Evolutionary conservation across 2,113 vertebrate species (phyloP), one percentile per base, ranked within the genome.

Genomic region (Aptenodytes forsteri): DNA sequence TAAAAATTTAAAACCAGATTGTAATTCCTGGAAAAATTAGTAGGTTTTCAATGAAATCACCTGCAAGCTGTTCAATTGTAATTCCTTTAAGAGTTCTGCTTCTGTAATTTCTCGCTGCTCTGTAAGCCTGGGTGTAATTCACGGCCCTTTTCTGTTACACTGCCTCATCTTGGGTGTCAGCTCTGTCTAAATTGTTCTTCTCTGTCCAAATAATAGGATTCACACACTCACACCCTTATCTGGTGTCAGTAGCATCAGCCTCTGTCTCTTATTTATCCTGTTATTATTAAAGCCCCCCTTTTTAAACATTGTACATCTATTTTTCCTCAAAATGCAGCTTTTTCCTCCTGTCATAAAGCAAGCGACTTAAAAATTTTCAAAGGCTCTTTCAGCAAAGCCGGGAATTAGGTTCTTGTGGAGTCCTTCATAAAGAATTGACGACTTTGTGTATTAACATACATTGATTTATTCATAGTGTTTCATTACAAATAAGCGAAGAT

Each of bases 401-500:
- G 89, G 97, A 98, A 98, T 98, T 98, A 96, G 94, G 97, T 98
- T 98, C 85, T 98, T 79, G 83, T 77, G 83, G 95, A 97, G 91
- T 76, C 90, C 96, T 98, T 98, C 97, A 98, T 98, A 97, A 98
- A 98, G 98, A 97, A 98, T 98, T 93, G 97, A 98, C 98, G 97
- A 72, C 94, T 94, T 87, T 62, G 55, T 98, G 96, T 98, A 98
- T 99, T 98, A 99, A 98, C 98, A 98, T 98, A 98, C 98, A 98
- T 98, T 98, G 98, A 99, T 98, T 98, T 98, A 98, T 99, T 99
- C 98, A 98, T 97, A 95, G 98, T 98, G 98, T 99, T 98, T 99
- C 98, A 98, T 98, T 99, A 98, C 97, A 98, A 98, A 98, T 97
- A 98, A 98, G 98, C 44, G 70, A 98, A 97, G 97, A 83, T 97